Percentiles rank a stretch among this genome's conserved stretches.
These are phyloP conservation scores for Aplodontia rufa DNA, from an alignment of 2,113 vertebrate genomes.

Conservation along the genomic window DNA sequence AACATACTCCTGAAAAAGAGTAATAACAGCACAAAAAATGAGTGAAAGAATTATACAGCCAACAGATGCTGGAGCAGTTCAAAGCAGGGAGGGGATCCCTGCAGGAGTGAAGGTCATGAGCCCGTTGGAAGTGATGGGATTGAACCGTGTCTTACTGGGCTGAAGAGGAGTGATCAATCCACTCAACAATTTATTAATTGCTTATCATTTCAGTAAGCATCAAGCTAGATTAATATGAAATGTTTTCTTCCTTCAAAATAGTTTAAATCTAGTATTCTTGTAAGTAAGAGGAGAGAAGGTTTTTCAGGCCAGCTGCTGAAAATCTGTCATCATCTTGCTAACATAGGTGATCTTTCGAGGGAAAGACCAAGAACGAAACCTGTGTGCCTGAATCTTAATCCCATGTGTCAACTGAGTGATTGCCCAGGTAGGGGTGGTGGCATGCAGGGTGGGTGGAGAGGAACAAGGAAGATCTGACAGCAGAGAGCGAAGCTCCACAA, in stretches of 20 bases:
- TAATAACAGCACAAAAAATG: not conserved
- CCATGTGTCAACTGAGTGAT: accelerated
- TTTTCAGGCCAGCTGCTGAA: too few species aligned
- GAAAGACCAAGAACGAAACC: accelerated
- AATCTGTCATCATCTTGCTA: accelerated
- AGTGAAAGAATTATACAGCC: not conserved
- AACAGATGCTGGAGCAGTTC: not conserved
- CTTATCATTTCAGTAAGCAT: not conserved
- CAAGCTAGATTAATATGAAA: not conserved
- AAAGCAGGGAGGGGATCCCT: not conserved
- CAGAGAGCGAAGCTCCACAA: too few species aligned
- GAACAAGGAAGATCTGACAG: accelerated
- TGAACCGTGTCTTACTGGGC: not conserved
- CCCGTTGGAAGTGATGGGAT: too few species aligned
- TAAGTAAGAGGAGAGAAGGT: not conserved
- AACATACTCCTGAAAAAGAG: not conserved
- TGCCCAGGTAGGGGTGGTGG: not conserved
- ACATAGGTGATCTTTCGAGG: not conserved
- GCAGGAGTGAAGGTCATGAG: not conserved
- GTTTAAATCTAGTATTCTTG: not conserved
- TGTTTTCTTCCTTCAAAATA: not conserved
- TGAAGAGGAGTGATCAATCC: not conserved
- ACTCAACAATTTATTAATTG: not conserved
- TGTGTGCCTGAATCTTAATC: not conserved
- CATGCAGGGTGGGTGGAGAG: accelerated